Conservation (phyloP, 2,797 vertebrate genomes). For the Heterohyrax brucei region DNA sequence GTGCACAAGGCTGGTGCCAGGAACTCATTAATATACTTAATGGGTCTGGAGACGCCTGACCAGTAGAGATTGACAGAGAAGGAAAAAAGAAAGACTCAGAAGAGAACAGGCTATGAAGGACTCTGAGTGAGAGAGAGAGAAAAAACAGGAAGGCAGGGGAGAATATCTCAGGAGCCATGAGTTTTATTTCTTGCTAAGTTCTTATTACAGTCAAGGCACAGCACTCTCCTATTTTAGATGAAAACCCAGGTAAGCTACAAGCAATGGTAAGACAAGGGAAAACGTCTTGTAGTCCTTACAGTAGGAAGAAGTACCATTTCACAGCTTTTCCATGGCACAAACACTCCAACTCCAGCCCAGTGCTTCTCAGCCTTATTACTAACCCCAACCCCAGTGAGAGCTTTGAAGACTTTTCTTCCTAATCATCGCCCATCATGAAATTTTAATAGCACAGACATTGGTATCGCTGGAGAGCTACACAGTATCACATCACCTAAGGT, state of each 20-base stretch:
- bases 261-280: neutral
- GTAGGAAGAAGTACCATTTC: fast-evolving
- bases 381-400: neutral
- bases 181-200: too few relatives aligned
- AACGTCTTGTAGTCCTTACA: fast-evolving
- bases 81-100: slow-evolving; percentile 78
- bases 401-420: too few relatives aligned
- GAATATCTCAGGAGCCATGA: fast-evolving
- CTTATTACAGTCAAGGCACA: too few relatives aligned
- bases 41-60: slow-evolving; percentile 98
- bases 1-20: slow-evolving; percentile 98
- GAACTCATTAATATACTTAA: slow-evolving; percentile 99
- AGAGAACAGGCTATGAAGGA: slow-evolving; percentile 70
- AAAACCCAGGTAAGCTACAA: fast-evolving
- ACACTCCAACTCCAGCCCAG: fast-evolving
- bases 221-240: fast-evolving
- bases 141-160: neutral
- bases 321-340: fast-evolving
- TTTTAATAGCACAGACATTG: fast-evolving
- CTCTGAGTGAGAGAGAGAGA: neutral
- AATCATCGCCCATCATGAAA: neutral
- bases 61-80: slow-evolving; percentile 87
- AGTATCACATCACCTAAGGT: neutral
- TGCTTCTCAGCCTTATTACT: fast-evolving
- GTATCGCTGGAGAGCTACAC: neutral